phyloP scores from a whole-genome alignment of 1,140 invertebrate genomes.

The Drosophila nikananu region DNA sequence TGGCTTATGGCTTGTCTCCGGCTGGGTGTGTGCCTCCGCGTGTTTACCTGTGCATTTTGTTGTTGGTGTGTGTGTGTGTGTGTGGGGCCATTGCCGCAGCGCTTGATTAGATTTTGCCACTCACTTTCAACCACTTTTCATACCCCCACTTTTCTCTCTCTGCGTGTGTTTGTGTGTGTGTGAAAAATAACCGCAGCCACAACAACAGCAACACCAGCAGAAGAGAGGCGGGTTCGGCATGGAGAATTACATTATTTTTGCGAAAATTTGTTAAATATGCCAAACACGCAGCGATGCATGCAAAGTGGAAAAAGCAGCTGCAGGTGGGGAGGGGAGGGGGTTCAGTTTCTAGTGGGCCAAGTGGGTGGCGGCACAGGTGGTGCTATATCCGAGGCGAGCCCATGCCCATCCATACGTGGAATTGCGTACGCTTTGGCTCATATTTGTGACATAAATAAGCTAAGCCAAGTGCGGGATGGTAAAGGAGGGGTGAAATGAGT shows the following conservation, averaged over 20 bases:
- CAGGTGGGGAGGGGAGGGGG: constrained; percentile 4
- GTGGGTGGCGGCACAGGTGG: constrained; percentile 4
- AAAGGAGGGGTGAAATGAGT: background rate
- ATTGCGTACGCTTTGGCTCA: constrained; percentile 79
- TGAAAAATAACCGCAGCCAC: constrained; percentile 62
- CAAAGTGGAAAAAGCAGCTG: constrained; percentile 64
- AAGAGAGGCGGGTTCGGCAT: constrained; percentile 23
- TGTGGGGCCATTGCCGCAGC: constrained; percentile 62
- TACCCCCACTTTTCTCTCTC: constrained; percentile 5
- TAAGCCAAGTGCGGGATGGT: constrained; percentile 35
- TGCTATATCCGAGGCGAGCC: constrained; percentile 39
- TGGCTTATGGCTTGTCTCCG: constrained; percentile 21
- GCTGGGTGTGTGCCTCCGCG: background rate
- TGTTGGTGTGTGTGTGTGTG: constrained; percentile 36
- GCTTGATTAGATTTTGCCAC: constrained; percentile 81
- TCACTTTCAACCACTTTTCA: constrained; percentile 17
- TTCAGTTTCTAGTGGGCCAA: background rate
- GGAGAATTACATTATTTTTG: constrained; percentile 78
- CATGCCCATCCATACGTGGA: constrained; percentile 76
- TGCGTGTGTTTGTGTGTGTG: background rate
- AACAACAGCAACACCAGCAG: constrained; percentile 45
- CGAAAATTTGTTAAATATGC: constrained; percentile 83
- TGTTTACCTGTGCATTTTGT: constrained; percentile 53
- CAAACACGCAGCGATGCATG: constrained; percentile 83
- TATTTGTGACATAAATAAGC: constrained; percentile 84